Base-by-base conservation (phyloP, 2,888 invertebrate species). In the Myopa testacea region DNA sequence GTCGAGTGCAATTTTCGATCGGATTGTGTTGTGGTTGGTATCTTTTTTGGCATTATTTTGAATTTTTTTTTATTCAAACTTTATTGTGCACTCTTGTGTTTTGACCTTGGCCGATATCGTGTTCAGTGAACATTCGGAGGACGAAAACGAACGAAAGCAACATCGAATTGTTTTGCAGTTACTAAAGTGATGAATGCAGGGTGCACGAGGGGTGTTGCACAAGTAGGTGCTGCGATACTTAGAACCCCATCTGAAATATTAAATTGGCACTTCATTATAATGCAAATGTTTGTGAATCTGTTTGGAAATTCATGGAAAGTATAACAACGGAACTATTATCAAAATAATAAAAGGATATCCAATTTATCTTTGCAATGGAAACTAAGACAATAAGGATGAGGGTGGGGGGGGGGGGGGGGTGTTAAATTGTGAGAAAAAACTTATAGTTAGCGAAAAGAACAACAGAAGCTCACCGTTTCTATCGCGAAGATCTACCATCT, bases 1-100 rank as follows among this genome's bases (percentile, higher is more conserved):
- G n/a, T 67, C 67, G 67, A 67, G 40, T 67, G 40, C n/a, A 67
- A 67, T 37, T 67, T 67, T 40, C 40, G 67, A 67, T 67, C 14
- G 40, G 67, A n/a, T 67, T 16, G 38, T 55, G 10, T 55, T 14
- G 55, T 67, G 40, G 34, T 37, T 63, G 14, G 34, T 1, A 34
- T 63, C 34, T 12, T 37, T 14, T 63, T 63, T 63, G 26, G 8
- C 34, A 63, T 3, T 19, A 60, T 16, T 60, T 60, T 1, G 4
- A 4, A 16, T 60, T 60, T 19, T 34, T 37, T 62, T 67, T 67
- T 67, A 4, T 67, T 16, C 34, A 37, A 3, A 45, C 2, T 38
- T 38, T 34, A 38, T 14, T 38, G 38, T 38, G 65, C 37, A 16
- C 37, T 40, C n/a, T 40, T 40, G 16, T 38, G 4, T n/a, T n/a